Conservation (phyloP, 2,113 vertebrate species). For the Diphyllodes magnificus region DNA sequence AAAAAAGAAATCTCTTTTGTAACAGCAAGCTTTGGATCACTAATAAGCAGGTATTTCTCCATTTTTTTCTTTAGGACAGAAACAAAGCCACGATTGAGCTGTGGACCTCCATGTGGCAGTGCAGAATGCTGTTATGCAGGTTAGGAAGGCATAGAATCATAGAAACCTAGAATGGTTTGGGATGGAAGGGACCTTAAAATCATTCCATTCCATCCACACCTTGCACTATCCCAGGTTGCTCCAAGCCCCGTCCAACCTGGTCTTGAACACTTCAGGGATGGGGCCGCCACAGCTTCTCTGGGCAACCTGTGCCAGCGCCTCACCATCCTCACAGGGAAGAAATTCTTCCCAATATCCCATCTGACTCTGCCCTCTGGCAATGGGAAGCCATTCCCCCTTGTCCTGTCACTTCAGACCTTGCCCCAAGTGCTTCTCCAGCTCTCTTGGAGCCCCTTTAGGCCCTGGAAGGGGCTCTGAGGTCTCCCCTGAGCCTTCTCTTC, state of each 20-base stretch:
- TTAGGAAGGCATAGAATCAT: background rate
- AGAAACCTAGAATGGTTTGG: background rate
- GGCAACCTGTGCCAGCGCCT: background rate
- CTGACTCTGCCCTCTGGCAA: background rate
- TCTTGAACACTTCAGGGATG: background rate
- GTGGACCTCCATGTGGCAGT: background rate
- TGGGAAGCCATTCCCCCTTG: background rate
- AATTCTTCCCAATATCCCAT: background rate
- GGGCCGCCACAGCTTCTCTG: background rate
- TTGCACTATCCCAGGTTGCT: background rate
- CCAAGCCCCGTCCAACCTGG: background rate
- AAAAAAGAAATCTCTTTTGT: background rate
- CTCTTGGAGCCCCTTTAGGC: background rate
- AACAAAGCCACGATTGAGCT: background rate
- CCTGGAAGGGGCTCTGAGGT: too few relatives aligned
- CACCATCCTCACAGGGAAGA: fast-evolving
- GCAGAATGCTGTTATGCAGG: background rate
- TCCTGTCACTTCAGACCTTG: background rate
- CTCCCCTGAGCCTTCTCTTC: background rate
- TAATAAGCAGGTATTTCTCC: background rate
- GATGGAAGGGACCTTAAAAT: background rate
- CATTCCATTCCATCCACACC: background rate
- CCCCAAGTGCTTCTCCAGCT: background rate
- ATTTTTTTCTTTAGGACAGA: background rate
- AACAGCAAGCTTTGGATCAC: background rate